phyloP scores from a whole-genome alignment of 2,888 invertebrate species.

The Drosophila putrida region DNA sequence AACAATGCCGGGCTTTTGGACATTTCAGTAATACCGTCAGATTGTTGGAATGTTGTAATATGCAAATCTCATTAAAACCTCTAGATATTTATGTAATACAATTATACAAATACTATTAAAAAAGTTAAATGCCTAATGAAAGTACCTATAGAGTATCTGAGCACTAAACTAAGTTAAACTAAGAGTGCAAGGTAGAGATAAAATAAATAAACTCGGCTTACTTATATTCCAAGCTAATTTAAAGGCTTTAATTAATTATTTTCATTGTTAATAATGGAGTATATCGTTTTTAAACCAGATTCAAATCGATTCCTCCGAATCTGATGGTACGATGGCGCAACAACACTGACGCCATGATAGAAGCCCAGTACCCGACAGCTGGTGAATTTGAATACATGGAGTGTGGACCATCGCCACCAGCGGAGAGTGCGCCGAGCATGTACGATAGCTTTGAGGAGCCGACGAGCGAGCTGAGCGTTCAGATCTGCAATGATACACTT shows the following conservation, averaged over 20 bases:
- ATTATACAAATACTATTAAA: no score
- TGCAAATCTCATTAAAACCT: no score
- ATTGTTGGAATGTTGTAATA: no score
- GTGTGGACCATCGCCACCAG: slow-evolving; percentile 92
- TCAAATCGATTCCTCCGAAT: slow-evolving; percentile 86
- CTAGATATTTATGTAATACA: no score
- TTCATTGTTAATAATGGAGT: not conserved
- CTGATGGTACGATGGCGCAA: slow-evolving; percentile 88
- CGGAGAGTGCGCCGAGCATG: slow-evolving; percentile 92
- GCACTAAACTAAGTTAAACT: not conserved
- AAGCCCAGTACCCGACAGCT: slow-evolving; percentile 89
- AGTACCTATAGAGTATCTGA: not conserved
- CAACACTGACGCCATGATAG: slow-evolving; percentile 87
- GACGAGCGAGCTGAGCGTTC: slow-evolving; percentile 89
- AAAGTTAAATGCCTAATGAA: no score
- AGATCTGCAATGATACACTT: slow-evolving; percentile 91
- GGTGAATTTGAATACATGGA: slow-evolving; percentile 91
- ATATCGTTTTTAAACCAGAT: slow-evolving; percentile 78
- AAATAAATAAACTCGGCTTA: not conserved
- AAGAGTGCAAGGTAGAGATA: not conserved
- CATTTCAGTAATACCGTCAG: no score
- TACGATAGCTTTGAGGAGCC: slow-evolving; percentile 93
- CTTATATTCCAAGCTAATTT: not conserved
- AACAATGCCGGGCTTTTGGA: no score
- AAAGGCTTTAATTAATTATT: not conserved